These are phyloP conservation scores for Danaus melanippus DNA, from an alignment of 1,140 invertebrate genomes.

Conservation along the genomic window DNA sequence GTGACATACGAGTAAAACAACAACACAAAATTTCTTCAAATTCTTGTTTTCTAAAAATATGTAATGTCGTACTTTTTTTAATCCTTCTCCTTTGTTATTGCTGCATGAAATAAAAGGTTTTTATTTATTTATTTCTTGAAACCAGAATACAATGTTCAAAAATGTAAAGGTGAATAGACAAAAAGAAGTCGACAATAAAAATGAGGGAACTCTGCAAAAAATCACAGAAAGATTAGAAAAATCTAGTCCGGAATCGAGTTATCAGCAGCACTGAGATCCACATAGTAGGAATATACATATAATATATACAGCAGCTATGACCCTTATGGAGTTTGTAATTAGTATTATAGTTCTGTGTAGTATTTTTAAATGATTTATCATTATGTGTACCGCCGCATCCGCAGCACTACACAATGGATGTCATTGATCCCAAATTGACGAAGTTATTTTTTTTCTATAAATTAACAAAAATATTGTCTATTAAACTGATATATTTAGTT, in stretches of 20 bases:
- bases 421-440: conserved; percentile 28
- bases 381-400: conserved; percentile 17
- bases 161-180: no score
- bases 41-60: no score
- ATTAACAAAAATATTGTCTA: conserved; percentile 21
- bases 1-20: no score
- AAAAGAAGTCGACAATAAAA: no score
- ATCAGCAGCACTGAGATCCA: neutral
- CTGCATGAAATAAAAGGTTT: no score
- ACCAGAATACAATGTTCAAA: no score
- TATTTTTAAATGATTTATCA: neutral
- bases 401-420: conserved; percentile 26
- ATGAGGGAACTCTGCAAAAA: neutral
- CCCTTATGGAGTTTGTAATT: neutral
- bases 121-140: no score
- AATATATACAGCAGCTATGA: no score
- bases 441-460: conserved; percentile 14
- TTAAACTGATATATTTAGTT: conserved; percentile 6
- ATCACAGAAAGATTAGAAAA: conserved; percentile 3
- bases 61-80: no score
- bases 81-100: no score
- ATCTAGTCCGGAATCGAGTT: conserved; percentile 10
- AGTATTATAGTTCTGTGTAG: neutral
- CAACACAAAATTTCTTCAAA: no score
- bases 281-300: no score